phyloP scores from a whole-genome alignment of 2,888 invertebrate species.

The Polyploca ridens region DNA sequence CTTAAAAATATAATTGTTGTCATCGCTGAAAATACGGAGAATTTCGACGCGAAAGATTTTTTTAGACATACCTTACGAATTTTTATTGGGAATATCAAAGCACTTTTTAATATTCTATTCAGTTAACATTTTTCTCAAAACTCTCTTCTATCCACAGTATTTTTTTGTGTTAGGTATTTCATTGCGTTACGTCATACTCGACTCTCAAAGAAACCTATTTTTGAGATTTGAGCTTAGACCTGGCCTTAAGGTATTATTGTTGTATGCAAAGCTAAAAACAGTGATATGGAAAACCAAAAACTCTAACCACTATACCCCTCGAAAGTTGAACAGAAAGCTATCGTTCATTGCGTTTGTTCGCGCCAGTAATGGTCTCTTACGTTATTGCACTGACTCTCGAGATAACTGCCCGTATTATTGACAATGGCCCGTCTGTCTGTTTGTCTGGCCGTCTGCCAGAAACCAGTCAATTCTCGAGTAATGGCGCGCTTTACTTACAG shows the following conservation, averaged over 20 bases:
- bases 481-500: slow-evolving; percentile 39
- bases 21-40: too few relatives aligned
- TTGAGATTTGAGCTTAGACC: too few relatives aligned
- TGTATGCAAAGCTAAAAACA: not conserved
- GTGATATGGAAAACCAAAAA: not conserved
- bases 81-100: too few relatives aligned
- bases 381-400: slow-evolving; percentile 1
- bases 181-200: too few relatives aligned
- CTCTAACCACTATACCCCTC: not conserved
- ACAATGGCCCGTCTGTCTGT: slow-evolving; percentile 11
- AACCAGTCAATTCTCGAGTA: slow-evolving; percentile 33
- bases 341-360: not conserved
- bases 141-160: too few relatives aligned
- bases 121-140: too few relatives aligned
- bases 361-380: not conserved
- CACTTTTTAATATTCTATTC: too few relatives aligned
- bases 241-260: not conserved
- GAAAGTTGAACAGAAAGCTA: not conserved
- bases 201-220: too few relatives aligned
- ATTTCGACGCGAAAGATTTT: too few relatives aligned
- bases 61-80: too few relatives aligned
- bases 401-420: slow-evolving; percentile 14
- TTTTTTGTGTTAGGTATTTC: too few relatives aligned
- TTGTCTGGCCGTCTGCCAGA: slow-evolving; percentile 19
- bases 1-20: too few relatives aligned